phyloP scores from a whole-genome alignment of 2,888 invertebrate genomes.

The Phyllotreta cruciferae region DNA sequence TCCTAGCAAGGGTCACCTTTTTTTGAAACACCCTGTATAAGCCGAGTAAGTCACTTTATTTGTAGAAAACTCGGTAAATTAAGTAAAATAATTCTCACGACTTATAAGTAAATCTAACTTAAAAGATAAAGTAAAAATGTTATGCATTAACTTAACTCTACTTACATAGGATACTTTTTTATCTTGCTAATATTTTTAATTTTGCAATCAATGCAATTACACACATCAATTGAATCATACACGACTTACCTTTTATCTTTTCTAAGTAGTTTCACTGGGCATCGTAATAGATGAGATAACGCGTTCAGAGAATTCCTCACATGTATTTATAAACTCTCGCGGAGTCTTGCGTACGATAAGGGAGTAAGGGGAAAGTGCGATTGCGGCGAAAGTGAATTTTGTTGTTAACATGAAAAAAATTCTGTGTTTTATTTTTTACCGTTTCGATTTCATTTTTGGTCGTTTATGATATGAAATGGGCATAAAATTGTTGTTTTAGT shows the following conservation, averaged over 20 bases:
- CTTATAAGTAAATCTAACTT: no score
- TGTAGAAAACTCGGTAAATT: no score
- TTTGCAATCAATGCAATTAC: not conserved
- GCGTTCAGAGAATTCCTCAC: conserved; percentile 16
- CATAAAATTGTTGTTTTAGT: not conserved
- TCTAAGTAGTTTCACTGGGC: conserved; percentile 22
- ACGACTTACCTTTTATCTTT: conserved; percentile 19
- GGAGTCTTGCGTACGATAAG: not conserved
- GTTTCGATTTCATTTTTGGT: not conserved
- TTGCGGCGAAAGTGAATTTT: conserved; percentile 32
- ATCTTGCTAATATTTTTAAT: no score
- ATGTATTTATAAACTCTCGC: conserved; percentile 32
- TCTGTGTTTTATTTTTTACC: not conserved
- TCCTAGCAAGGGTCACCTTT: no score
- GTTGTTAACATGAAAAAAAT: conserved; percentile 14
- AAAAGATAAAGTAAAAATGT: no score
- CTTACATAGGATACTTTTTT: no score
- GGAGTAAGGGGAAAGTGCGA: conserved; percentile 24
- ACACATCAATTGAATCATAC: not conserved
- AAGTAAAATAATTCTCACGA: no score
- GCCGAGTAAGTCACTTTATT: no score
- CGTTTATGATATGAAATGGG: not conserved
- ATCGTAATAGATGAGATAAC: conserved; percentile 25
- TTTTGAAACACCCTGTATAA: no score
- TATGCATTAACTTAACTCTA: no score